Conservation (phyloP, 2,797 vertebrate species). For the Echeneis naucrates region DNA sequence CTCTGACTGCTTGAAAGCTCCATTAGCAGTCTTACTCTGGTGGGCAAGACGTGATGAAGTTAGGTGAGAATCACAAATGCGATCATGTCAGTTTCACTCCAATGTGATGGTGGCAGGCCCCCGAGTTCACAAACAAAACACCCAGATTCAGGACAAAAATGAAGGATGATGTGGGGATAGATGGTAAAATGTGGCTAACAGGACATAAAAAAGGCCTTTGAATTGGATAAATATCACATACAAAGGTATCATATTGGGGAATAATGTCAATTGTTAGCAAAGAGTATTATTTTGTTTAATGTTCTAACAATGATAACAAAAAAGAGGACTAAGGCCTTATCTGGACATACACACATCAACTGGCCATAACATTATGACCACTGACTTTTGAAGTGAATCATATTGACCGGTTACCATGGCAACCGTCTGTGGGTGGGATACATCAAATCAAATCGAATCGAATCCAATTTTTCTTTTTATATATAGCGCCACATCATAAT, state of each 20-base stretch:
- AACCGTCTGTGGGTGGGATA: no score
- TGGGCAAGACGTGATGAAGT: slow-evolving; percentile 43
- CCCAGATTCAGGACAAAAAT: slow-evolving; percentile 6
- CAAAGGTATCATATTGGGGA: slow-evolving; percentile 5
- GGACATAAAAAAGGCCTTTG: slow-evolving; percentile 25
- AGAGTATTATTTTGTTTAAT: no score
- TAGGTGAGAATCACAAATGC: slow-evolving; percentile 49
- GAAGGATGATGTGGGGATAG: not conserved
- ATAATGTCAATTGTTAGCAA: slow-evolving; percentile 1
- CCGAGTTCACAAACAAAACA: slow-evolving; percentile 13
- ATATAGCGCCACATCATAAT: no score
- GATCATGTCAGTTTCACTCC: slow-evolving; percentile 54
- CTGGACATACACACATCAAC: no score
- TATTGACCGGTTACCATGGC: no score
- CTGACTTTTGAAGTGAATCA: no score
- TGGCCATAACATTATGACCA: no score
- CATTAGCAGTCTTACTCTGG: slow-evolving; percentile 47
- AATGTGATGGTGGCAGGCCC: slow-evolving; percentile 39
- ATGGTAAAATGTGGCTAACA: slow-evolving; percentile 6
- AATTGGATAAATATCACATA: slow-evolving; percentile 10
- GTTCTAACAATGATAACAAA: no score
- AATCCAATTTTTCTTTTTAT: no score
- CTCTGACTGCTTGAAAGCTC: slow-evolving; percentile 6
- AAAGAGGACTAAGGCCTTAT: no score
- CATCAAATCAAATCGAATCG: no score